phyloP scores from a whole-genome alignment of 2,797 vertebrate species.

The Pangasius sanitwongsei region DNA sequence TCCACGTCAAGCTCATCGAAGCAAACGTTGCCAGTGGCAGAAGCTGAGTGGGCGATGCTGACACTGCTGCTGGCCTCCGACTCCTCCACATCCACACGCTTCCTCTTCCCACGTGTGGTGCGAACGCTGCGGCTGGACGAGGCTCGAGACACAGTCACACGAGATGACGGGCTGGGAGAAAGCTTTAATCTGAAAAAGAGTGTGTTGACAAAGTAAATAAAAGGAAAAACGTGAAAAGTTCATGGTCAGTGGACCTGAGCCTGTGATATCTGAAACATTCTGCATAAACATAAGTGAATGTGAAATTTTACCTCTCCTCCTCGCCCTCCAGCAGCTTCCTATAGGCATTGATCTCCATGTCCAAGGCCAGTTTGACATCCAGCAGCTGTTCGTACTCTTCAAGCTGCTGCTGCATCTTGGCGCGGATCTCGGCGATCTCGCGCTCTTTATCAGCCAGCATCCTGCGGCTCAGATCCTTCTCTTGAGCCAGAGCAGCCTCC shows the following conservation, averaged over 20 bases:
- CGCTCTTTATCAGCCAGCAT: conserved; percentile 81
- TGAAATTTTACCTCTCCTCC: conserved; percentile 83
- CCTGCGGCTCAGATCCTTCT: conserved; percentile 77
- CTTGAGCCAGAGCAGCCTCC: conserved; percentile 79
- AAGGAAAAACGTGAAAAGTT: too few relatives aligned
- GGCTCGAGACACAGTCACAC: conserved; percentile 84
- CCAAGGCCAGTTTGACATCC: conserved; percentile 89
- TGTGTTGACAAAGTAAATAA: too few relatives aligned
- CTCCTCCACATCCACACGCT: conserved; percentile 84
- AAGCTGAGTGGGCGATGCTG: conserved; percentile 87
- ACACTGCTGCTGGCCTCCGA: conserved; percentile 89
- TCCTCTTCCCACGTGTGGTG: conserved; percentile 83
- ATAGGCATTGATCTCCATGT: conserved; percentile 93
- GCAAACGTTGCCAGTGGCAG: conserved; percentile 82
- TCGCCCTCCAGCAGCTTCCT: conserved; percentile 90
- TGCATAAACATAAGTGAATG: neutral
- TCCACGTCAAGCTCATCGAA: conserved; percentile 88
- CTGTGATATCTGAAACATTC: neutral
- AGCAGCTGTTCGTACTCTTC: conserved; percentile 87
- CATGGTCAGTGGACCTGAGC: neutral
- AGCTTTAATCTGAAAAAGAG: conserved; percentile 78
- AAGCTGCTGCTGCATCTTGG: conserved; percentile 85
- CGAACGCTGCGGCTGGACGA: conserved; percentile 83
- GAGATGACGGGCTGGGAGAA: conserved; percentile 83
- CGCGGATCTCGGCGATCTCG: conserved; percentile 78